Evolutionary conservation across 1,140 invertebrate genomes (phyloP).

Genomic region (Cydia splendana): DNA sequence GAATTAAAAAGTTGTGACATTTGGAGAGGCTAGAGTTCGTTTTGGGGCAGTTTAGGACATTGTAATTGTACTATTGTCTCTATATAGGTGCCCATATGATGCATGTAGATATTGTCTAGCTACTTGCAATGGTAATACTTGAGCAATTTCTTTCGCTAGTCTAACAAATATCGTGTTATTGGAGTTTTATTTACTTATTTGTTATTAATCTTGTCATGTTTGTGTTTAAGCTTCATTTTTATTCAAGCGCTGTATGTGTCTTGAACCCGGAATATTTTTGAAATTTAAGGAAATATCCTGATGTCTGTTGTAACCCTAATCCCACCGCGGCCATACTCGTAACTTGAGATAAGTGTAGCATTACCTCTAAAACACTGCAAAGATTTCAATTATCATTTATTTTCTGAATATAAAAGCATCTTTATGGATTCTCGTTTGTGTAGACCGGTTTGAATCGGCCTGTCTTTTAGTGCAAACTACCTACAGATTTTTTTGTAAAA

Average conservation of each 20-base stretch:
- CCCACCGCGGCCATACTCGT: not conserved
- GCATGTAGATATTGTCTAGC: too few relatives aligned
- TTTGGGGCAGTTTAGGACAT: too few relatives aligned
- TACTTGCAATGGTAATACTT: too few relatives aligned
- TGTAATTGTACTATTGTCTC: too few relatives aligned
- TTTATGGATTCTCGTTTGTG: slow-evolving; percentile 2
- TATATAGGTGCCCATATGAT: too few relatives aligned
- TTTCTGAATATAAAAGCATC: not conserved
- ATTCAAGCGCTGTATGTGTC: not conserved
- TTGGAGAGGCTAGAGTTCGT: too few relatives aligned
- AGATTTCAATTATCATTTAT: slow-evolving; percentile 17
- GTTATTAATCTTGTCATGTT: too few relatives aligned
- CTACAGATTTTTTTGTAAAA: not conserved
- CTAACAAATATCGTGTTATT: too few relatives aligned
- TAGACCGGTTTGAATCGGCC: not conserved
- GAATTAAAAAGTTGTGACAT: too few relatives aligned
- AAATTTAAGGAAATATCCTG: not conserved
- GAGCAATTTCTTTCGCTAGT: too few relatives aligned
- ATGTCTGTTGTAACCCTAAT: slow-evolving; percentile 1
- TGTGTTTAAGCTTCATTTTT: not conserved
- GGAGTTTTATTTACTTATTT: too few relatives aligned
- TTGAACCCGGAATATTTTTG: not conserved
- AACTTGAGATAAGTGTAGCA: not conserved
- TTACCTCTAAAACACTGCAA: not conserved
- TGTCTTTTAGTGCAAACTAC: not conserved